Conservation (phyloP, 2,888 invertebrate genomes). For the Hedya salicella region DNA sequence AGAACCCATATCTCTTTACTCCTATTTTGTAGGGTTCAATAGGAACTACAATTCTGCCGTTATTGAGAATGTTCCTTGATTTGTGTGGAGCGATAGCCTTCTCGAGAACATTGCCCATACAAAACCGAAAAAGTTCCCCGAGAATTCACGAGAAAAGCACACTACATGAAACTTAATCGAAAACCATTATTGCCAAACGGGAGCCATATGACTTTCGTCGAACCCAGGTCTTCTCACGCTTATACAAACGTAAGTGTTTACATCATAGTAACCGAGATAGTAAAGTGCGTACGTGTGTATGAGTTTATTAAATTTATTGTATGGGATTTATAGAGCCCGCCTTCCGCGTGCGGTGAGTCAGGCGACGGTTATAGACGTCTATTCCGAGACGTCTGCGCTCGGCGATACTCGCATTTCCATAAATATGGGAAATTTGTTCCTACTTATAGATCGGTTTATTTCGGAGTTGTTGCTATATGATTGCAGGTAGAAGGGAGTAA, state of each 20-base stretch:
- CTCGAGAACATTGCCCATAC: too few species aligned
- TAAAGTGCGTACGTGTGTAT: constrained; percentile 31
- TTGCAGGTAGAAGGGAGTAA: not conserved
- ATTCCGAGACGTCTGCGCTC: constrained; percentile 20
- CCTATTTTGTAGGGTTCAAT: too few species aligned
- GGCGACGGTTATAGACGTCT: constrained; percentile 26
- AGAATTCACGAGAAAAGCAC: too few species aligned
- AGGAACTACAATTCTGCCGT: too few species aligned
- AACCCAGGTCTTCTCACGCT: constrained; percentile 3
- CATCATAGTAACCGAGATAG: constrained; percentile 29
- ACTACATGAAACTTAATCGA: too few species aligned
- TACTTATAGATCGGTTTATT: not conserved
- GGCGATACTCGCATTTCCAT: constrained; percentile 25
- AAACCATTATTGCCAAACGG: not conserved
- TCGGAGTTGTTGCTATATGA: constrained; percentile 15
- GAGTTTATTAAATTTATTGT: constrained; percentile 32
- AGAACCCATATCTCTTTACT: too few species aligned
- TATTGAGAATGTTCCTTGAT: too few species aligned
- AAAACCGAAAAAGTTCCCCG: too few species aligned
- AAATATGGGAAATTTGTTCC: constrained; percentile 17
- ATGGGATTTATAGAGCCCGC: constrained; percentile 32
- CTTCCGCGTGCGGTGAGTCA: constrained; percentile 27
- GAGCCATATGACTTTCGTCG: constrained; percentile 10
- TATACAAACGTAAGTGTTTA: constrained; percentile 22
- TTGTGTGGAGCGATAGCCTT: too few species aligned